Conservation (phyloP, 2,113 vertebrate genomes). For the Aldabrachelys gigantea region DNA sequence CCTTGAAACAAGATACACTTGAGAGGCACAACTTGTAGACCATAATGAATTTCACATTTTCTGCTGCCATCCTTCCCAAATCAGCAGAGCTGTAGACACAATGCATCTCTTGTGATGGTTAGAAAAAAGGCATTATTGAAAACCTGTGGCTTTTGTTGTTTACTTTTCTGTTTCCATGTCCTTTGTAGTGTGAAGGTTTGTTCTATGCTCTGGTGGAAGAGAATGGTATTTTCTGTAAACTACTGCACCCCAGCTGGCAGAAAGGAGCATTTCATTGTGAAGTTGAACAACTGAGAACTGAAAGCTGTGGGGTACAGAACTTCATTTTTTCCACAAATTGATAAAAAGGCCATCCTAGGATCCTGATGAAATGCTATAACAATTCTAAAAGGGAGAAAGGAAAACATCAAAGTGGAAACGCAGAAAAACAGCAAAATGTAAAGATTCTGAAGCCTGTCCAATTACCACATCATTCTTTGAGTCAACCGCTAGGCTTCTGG, state of each 20-base stretch:
- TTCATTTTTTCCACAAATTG: constrained; percentile 9
- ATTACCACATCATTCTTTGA: constrained; percentile 62
- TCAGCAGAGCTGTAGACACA: neutral
- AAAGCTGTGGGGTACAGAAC: neutral
- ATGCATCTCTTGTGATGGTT: neutral
- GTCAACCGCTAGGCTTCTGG: constrained; percentile 37
- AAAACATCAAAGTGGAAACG: constrained; percentile 57
- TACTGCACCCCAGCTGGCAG: neutral
- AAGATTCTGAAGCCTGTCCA: constrained; percentile 52
- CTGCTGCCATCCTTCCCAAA: neutral
- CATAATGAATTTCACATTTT: neutral
- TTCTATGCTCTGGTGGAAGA: constrained; percentile 3
- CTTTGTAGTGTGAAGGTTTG: neutral
- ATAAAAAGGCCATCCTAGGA: constrained; percentile 48
- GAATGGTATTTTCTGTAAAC: neutral
- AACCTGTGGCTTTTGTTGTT: neutral
- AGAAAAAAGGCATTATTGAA: neutral
- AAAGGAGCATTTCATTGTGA: neutral
- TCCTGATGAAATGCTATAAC: neutral
- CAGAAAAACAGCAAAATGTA: constrained; percentile 54
- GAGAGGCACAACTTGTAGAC: neutral
- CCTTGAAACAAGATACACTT: neutral
- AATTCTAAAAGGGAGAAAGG: neutral
- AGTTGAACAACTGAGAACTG: neutral
- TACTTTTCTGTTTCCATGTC: neutral